These are phyloP conservation scores for Bucco capensis DNA, from an alignment of 2,113 vertebrate species.

Conservation along the genomic window DNA sequence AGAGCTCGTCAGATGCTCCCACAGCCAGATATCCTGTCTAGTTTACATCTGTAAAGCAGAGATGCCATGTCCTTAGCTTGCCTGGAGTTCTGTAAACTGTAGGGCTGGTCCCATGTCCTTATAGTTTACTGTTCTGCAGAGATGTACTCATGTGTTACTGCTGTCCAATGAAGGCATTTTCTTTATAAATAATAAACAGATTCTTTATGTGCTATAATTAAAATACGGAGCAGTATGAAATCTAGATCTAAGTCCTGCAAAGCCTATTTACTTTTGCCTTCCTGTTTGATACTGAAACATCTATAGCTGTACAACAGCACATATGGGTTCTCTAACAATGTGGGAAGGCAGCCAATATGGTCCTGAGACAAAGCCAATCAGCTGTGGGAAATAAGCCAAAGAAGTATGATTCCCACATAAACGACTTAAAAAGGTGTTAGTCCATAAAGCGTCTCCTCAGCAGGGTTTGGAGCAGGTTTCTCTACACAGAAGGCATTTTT, in stretches of 20 bases:
- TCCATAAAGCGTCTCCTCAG: not conserved
- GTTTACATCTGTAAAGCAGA: not conserved
- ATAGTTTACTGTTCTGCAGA: not conserved
- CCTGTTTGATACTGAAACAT: not conserved
- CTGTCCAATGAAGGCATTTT: not conserved
- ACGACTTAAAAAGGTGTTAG: conserved; percentile 14
- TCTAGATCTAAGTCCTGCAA: not conserved
- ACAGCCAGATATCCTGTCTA: not conserved
- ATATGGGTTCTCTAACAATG: not conserved
- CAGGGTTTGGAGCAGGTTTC: not conserved
- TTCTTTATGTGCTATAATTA: not conserved
- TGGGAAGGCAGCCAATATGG: conserved; percentile 8
- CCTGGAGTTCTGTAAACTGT: not conserved
- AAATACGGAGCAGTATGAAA: not conserved
- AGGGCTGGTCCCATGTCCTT: not conserved
- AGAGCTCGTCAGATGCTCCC: not conserved
- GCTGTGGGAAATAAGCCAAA: conserved; percentile 28
- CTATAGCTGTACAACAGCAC: not conserved
- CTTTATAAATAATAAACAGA: not conserved
- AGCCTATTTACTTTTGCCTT: not conserved
- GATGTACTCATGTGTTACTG: not conserved
- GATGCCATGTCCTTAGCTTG: not conserved
- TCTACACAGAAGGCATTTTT: not conserved
- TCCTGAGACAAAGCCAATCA: conserved; percentile 28
- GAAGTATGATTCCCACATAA: not conserved